Evolutionary conservation across 2,888 invertebrate genomes (phyloP), one percentile per base, ranked within the genome.

Genomic region (Tiliacea aurago): DNA sequence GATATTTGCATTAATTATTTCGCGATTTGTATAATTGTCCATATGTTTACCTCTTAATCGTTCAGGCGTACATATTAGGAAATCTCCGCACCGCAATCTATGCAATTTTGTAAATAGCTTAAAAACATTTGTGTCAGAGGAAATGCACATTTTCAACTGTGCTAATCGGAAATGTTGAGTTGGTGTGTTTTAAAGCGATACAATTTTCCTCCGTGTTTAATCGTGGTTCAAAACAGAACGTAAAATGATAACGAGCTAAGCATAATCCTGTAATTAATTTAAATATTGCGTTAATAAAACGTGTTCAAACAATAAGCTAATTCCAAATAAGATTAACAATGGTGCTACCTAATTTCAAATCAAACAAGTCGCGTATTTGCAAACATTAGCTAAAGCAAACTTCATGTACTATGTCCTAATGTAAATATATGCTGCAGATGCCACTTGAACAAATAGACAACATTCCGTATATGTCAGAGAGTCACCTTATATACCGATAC

Each of bases 391-490:
- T 79, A 66, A 73, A 78, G 80, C 73, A 81, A 84, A 82, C 81
- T 74, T 77, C 61, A 74, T 79, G 80, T 80, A 68, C 78, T 74
- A 13, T 77, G 75, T 74, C 78, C 83, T 80, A 86, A 87, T 88
- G 87, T 84, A 88, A 90, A 91, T 89, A 76, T 84, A 85, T 85
- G 82, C 86, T 81, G 87, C 90, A 90, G 89, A 91, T 90, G 90
- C 89, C 89, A 90, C 87, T 90, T 90, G 84, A 84, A 86, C 91
- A 92, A 90, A 92, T 86, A 90, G 81, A 88, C 88, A 90, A 85
- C 86, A 77, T 84, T 82, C 87, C 86, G n/a, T 88, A 79, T 86
- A 81, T 53, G 84, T 73, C 66, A 62, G 49, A 58, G 33, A 68
- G 76, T 68, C 64, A 70, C 61, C 62, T 70, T 75, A 76, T 75